Conservation (phyloP, 2,113 vertebrate species). For the Lepus timidus region DNA sequence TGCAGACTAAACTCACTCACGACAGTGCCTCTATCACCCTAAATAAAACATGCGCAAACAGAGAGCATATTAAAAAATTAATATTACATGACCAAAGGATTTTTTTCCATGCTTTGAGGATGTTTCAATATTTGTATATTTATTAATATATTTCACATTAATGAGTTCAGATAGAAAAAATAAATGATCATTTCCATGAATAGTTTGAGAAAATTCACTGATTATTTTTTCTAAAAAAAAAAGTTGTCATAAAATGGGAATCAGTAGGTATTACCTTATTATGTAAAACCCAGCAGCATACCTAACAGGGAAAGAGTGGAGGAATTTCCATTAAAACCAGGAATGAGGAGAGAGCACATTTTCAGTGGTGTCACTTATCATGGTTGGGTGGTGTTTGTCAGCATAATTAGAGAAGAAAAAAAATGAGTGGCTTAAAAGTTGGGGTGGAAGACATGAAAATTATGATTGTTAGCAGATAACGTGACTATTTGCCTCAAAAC, state of each 20-base stretch:
- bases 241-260: slow-evolving; percentile 40
- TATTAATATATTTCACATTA: slow-evolving; percentile 66
- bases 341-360: background rate
- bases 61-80: slow-evolving; percentile 65
- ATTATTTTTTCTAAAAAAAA: slow-evolving; percentile 26
- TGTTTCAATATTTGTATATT: slow-evolving; percentile 67
- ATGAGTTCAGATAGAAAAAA: slow-evolving; percentile 55
- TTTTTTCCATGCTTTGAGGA: slow-evolving; percentile 46
- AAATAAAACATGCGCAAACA: slow-evolving; percentile 69
- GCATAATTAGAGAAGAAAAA: slow-evolving; percentile 15
- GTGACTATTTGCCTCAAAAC: slow-evolving; percentile 47
- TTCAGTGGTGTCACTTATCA: background rate
- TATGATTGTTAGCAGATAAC: slow-evolving; percentile 43
- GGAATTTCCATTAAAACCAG: background rate
- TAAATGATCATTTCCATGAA: slow-evolving; percentile 19
- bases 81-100: slow-evolving; percentile 66
- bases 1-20: background rate
- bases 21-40: background rate
- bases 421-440: slow-evolving; percentile 23
- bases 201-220: slow-evolving; percentile 49
- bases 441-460: slow-evolving; percentile 24
- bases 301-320: background rate
- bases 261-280: background rate
- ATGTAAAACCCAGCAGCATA: slow-evolving; percentile 1
- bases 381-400: background rate